Evolutionary conservation across 1,140 invertebrate species (phyloP).

Genomic region (Ctenoplectra terminalis): DNA sequence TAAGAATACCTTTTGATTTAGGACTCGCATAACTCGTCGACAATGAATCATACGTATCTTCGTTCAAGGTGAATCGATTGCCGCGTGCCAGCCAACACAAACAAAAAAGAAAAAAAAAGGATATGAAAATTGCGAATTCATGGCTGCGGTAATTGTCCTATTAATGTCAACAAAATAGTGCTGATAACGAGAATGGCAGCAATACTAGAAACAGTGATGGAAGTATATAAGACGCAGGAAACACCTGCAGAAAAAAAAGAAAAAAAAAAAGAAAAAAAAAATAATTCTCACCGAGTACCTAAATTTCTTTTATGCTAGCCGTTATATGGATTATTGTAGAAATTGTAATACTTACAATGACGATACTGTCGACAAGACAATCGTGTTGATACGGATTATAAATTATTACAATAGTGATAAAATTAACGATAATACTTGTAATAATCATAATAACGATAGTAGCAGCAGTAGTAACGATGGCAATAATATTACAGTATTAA

Average conservation of each 20-base stretch:
- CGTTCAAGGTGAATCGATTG: neutral
- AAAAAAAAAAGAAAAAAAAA: too few relatives aligned
- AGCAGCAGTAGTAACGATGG: constrained; percentile 76
- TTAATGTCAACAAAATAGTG: constrained; percentile 31
- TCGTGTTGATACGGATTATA: constrained; percentile 66
- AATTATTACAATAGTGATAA: constrained; percentile 71
- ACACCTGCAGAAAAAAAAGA: neutral
- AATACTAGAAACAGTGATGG: constrained; percentile 13
- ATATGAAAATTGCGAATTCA: constrained; percentile 24
- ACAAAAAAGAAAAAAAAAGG: neutral
- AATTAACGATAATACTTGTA: constrained; percentile 75
- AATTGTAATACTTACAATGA: constrained; percentile 60
- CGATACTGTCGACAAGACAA: constrained; percentile 53
- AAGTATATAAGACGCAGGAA: constrained; percentile 21
- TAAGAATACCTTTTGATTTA: constrained; percentile 7
- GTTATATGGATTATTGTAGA: constrained; percentile 46
- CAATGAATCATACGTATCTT: neutral
- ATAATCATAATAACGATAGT: constrained; percentile 73
- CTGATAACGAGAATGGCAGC: neutral
- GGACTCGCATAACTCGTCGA: neutral
- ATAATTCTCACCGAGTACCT: neutral
- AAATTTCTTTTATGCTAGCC: constrained; percentile 23
- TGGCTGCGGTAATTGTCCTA: constrained; percentile 25
- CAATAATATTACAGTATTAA: constrained; percentile 79
- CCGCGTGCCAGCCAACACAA: neutral